phyloP scores from a whole-genome alignment of 2,888 invertebrate species.

The Hyposoter dolosus region DNA sequence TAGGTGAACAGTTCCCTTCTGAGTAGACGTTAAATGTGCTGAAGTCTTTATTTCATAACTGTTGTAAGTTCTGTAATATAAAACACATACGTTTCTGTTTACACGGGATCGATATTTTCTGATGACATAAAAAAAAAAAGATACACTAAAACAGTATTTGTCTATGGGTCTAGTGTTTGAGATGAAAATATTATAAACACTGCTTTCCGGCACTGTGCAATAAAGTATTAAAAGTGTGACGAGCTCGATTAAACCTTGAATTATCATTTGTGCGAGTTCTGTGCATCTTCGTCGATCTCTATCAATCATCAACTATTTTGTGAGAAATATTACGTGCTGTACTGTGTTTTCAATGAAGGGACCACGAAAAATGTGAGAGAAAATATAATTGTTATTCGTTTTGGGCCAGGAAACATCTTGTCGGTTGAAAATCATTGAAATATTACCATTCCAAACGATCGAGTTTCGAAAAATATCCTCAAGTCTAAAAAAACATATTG shows the following conservation, averaged over 20 bases:
- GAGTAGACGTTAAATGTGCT: background rate
- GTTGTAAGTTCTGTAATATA: slow-evolving; percentile 14
- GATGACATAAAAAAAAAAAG: background rate
- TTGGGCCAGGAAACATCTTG: background rate
- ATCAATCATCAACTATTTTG: background rate
- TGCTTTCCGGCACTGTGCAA: slow-evolving; percentile 12
- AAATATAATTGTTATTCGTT: slow-evolving; percentile 9
- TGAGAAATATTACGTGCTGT: background rate
- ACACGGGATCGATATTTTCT: slow-evolving; percentile 16
- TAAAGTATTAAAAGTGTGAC: background rate
- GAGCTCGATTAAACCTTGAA: background rate
- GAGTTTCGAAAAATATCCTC: background rate
- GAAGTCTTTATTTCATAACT: background rate
- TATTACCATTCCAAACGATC: background rate
- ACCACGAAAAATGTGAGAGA: background rate
- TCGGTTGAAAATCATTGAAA: background rate
- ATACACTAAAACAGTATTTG: slow-evolving; percentile 11
- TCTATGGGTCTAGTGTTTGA: background rate
- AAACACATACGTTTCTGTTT: background rate
- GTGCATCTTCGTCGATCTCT: background rate
- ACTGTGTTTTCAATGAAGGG: slow-evolving; percentile 10
- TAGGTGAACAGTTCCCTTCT: background rate
- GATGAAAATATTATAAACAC: background rate
- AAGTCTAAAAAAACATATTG: background rate
- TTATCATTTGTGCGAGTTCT: background rate